These are phyloP conservation scores for Zaprionus africanus DNA, from an alignment of 1,140 invertebrate genomes.

Conservation along the genomic window DNA sequence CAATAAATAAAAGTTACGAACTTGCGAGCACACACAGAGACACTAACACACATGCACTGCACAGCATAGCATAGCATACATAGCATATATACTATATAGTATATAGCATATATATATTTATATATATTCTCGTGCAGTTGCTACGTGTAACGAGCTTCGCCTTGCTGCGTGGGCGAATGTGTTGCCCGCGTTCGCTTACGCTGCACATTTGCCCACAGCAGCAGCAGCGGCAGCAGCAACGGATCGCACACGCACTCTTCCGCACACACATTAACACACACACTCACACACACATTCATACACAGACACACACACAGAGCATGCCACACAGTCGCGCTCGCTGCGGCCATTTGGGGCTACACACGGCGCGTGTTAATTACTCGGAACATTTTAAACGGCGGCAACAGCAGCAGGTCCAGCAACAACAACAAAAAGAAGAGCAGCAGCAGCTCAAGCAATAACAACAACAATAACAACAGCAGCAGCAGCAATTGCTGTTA, in stretches of 20 bases:
- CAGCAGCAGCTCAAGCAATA: constrained; percentile 4
- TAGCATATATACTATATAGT: not conserved
- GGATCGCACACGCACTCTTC: constrained; percentile 6
- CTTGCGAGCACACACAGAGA: constrained; percentile 27
- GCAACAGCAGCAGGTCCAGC: constrained; percentile 31
- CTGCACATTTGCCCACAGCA: constrained; percentile 64
- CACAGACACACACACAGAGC: not conserved
- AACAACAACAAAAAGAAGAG: constrained; percentile 2
- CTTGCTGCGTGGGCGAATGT: constrained; percentile 25
- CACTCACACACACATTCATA: not conserved
- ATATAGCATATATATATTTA: not conserved
- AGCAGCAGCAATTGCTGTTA: constrained; percentile 21
- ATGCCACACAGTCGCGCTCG: constrained; percentile 5
- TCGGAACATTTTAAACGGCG: constrained; percentile 79
- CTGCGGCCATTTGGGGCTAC: constrained; percentile 73
- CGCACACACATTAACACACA: constrained; percentile 8
- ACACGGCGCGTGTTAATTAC: constrained; percentile 79
- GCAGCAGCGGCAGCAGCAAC: not conserved
- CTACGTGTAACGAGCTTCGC: constrained; percentile 25
- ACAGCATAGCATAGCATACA: not conserved
- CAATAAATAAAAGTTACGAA: constrained; percentile 80
- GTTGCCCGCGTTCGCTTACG: constrained; percentile 57
- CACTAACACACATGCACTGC: constrained; percentile 28
- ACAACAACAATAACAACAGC: constrained; percentile 42
- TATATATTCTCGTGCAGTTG: constrained; percentile 7